Base-by-base conservation (phyloP, 2,797 vertebrate species). In the Poecilia velifera region DNA sequence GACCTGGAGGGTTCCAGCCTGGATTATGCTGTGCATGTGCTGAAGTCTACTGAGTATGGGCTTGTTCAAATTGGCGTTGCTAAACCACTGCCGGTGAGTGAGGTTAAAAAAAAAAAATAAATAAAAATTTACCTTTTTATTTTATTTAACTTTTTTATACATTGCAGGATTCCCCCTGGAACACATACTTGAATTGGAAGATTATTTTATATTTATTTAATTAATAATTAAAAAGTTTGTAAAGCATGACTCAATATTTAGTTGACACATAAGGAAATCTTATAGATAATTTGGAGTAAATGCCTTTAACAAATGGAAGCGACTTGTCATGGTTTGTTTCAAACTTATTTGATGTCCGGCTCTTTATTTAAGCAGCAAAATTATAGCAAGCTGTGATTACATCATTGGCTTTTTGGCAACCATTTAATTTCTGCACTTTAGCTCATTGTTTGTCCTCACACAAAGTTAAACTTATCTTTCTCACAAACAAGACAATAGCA, bases 41-140 rank as follows among this genome's bases (percentile, higher is more conserved):
- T 99, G 73, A 99, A 99, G 91, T 97, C 98, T 83, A 97, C 97
- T 0, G 93, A 94, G 7, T 82, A 93, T 4, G 98, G 98, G 77
- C 83, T 90, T 0, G 96, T 99, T 80, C 95, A 84, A 91, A 97
- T 99, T 77, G 98, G 97, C 73, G 96, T 99, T 76, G 95, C 97
- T 87, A 99, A 99, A 86, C 98, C 98, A 36, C 91, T 99, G 82
- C 96, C 96, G 47, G 98, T 99, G 97, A 57, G 92, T 90, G n/a
- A 71, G 68, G 18, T 57, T 18, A 6, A 25, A 43, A 13, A 6
- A 25, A 43, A 31, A 31, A 31, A 31, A 31, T 31, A 31, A 31
- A 31, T 31, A 13, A 14, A 20, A 31, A 43, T 31, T 31, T 0
- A 13, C 1, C 12, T 53, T 22, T 41, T 18, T 28, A 2, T 66